Percentiles rank a stretch among this genome's conserved stretches.
These are phyloP conservation scores for Micrastur ruficollis DNA, from an alignment of 2,797 vertebrate species.

Conservation along the genomic window DNA sequence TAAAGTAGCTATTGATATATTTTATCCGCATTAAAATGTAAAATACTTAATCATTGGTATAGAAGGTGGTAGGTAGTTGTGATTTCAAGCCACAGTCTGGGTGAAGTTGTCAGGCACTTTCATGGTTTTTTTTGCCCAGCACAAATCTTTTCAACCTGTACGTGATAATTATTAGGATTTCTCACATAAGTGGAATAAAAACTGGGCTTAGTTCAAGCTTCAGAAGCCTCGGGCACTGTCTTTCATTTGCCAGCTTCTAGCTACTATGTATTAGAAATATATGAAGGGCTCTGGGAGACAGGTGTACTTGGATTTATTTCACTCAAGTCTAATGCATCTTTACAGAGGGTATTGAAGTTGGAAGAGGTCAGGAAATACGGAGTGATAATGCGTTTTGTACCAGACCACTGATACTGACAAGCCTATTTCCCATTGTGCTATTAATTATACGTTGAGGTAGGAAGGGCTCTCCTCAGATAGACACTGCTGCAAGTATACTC, in stretches of 20 bases:
- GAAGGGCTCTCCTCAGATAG: not conserved
- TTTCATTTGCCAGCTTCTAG: constrained; percentile 15
- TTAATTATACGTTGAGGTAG: not conserved
- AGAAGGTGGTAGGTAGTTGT: not conserved
- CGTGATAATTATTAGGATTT: constrained; percentile 12
- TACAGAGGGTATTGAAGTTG: not conserved
- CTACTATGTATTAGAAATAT: not conserved
- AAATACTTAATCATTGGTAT: not conserved
- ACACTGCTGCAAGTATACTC: not conserved
- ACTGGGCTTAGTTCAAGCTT: not conserved
- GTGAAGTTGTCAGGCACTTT: not conserved
- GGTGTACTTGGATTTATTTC: not conserved
- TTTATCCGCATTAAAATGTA: not conserved
- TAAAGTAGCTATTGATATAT: not conserved
- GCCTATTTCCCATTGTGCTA: not conserved
- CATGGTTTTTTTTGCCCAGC: not conserved
- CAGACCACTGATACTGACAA: not conserved
- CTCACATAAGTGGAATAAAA: not conserved
- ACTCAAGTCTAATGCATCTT: not conserved
- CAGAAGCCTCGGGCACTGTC: not conserved
- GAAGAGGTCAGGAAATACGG: not conserved
- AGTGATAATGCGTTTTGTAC: not conserved
- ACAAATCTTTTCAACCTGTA: not conserved
- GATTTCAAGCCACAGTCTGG: not conserved
- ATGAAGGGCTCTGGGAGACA: not conserved